Evolutionary conservation across 2,888 invertebrate species (phyloP), one percentile per base, ranked within the genome.

Genomic region (Clusia tigrina): DNA sequence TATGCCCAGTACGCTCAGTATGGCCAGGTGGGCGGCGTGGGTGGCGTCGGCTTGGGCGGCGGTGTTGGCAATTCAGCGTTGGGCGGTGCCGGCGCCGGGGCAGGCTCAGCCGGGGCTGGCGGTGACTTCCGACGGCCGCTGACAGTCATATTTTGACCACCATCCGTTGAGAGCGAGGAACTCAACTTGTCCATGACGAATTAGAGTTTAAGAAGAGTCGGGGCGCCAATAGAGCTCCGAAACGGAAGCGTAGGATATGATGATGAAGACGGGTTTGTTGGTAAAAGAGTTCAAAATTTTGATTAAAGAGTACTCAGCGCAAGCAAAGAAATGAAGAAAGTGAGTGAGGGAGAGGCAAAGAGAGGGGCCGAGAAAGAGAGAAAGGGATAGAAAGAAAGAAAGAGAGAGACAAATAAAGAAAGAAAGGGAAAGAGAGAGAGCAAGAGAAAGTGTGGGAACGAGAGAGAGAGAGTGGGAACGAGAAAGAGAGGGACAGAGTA

Each of bases 111-210:
- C 20, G 53, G 63, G 64, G 48, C 53, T 5, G 71, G 76, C 53
- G 78, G 79, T 12, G 84, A 84, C 67, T 84, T 83, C 69, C 80
- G 84, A 12, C 76, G 84, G 63, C 84, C 84, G 25, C 70, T 84
- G 32, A 84, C 84, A 20, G 84, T 84, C 67, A 84, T 84, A 78
- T 84, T 84, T 82, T 83, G 83, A 83, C 83, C 83, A 76, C 80
- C 81, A 73, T 78, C 79, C 66, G 75, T 76, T 58, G 79, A 80
- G 62, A 78, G 78, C 65, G 80, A 77, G 68, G 80, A 80, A 74
- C 69, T 80, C 52, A 81, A 80, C 73, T 72, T 81, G 73, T 80
- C 80, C 66, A 80, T 79, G 74, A 78, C 80, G 70, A 69, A 72
- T 54, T 80, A 79, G 71, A 60, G 38, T 17, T 6, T 6, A 32